Percentiles rank a stretch among this genome's conserved stretches.
Conservation (phyloP, 2,113 vertebrate species). For the Brachyhypopomus gauderio region DNA sequence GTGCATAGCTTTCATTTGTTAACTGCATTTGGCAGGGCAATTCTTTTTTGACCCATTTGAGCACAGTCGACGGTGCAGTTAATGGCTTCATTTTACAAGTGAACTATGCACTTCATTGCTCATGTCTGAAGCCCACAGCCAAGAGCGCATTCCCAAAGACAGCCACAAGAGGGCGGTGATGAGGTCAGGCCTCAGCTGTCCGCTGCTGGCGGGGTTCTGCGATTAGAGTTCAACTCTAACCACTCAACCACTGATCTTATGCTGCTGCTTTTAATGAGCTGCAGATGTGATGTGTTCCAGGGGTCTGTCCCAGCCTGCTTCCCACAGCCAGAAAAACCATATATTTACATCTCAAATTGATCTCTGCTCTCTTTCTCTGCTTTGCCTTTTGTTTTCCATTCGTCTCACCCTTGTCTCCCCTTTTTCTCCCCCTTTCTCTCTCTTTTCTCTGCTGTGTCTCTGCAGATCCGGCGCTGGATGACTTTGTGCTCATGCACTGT, state of each 20-base stretch:
- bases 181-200: background rate
- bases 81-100: background rate
- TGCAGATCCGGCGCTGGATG: constrained; percentile 88
- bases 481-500: constrained; percentile 96
- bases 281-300: no score
- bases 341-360: background rate
- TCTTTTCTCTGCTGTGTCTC: no score
- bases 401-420: background rate
- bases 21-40: background rate
- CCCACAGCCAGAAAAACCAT: no score
- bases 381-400: background rate
- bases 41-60: background rate
- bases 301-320: no score
- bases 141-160: background rate
- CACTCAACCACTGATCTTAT: constrained; percentile 9
- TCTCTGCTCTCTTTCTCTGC: background rate
- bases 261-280: background rate
- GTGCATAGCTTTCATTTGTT: no score
- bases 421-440: no score
- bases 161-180: background rate
- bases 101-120: background rate
- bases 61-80: background rate
- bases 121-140: background rate
- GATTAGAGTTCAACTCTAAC: constrained; percentile 10
- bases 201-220: background rate